A percentile compares a stretch with the other conserved stretches of the same genome.
These are phyloP conservation scores for Trogon surrucura DNA, from an alignment of 2,113 vertebrate genomes.

Conservation along the genomic window DNA sequence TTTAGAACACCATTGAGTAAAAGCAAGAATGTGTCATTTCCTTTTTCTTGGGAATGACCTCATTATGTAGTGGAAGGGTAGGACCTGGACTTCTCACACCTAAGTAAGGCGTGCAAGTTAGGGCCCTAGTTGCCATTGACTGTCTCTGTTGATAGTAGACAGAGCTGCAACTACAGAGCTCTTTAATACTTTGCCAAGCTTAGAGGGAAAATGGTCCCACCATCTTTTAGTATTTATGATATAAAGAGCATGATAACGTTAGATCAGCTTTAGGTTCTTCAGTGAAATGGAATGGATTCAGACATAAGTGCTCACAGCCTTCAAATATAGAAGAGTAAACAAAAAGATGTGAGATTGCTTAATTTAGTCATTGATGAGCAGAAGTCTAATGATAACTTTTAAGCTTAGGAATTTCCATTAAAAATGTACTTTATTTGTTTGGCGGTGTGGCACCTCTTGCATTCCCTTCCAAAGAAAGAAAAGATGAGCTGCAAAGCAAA, in stretches of 20 bases:
- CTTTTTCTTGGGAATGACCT: background rate
- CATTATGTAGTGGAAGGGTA: background rate
- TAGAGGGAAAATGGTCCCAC: background rate
- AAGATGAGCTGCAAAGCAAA: background rate
- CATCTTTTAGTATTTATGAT: background rate
- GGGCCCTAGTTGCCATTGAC: background rate
- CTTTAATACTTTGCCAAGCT: background rate
- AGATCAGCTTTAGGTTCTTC: background rate
- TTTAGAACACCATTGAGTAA: background rate
- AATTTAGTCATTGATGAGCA: background rate
- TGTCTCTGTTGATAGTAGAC: background rate
- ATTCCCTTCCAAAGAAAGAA: background rate
- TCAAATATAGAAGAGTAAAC: background rate
- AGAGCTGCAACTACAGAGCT: background rate
- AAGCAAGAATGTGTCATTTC: background rate
- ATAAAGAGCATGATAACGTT: background rate
- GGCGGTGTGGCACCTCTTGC: background rate
- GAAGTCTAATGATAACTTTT: background rate
- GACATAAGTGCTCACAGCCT: background rate
- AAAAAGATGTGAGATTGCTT: background rate
- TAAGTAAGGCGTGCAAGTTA: background rate
- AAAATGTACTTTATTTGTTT: background rate
- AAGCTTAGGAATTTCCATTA: background rate
- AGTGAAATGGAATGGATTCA: background rate
- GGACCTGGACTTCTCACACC: background rate